Base-by-base conservation (phyloP, 1,140 invertebrate genomes). In the Coenobita brevimanus region DNA sequence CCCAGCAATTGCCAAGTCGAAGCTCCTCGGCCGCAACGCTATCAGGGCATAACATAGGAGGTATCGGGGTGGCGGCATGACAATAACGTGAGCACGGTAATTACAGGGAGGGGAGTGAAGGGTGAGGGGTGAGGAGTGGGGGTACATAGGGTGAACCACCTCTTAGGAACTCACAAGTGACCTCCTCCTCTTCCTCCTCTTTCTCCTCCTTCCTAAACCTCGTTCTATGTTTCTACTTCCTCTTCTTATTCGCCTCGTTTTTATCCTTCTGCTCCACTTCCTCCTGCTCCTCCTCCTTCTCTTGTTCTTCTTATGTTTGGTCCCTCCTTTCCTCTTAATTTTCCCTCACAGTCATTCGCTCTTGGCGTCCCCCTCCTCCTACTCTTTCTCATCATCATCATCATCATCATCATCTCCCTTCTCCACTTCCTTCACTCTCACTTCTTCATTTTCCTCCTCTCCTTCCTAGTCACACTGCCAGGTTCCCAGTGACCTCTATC, bases 321-420 rank as follows among this genome's bases (percentile, higher is more conserved):
- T 27, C 27, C 33, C 67, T 27, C 33, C 67, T 69, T 30, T 33
- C 33, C 33, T 33, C n/a, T 1, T 10, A 17, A 15, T 27, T 71
- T 71, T 27, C 21, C 38, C 67, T 71, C 21, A 24, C 10, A 1
- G 6, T 24, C 2, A n/a, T 24, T 75, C 41, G 38, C 46, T n/a
- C 46, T 57, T 43, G 3, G 1, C 30, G 43, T 78, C 50, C 46
- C 33, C 75, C 33, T 54, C 50, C 54, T 8, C 33, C 10, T 81
- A 54, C 60, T 81, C 54, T 64, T 81, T 33, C 41, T 76, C 21
- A 33, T 71, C 27, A 33, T 71, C 27, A 33, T 71, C 27, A 33
- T 71, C 27, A 33, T 71, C 27, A 33, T 76, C 38, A 24, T 76
- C 24, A 43, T 76, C 43, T 76, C 46, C 43, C 41, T 76, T 27